phyloP scores from a whole-genome alignment of 1,140 invertebrate genomes.

The Notospermus geniculatus region DNA sequence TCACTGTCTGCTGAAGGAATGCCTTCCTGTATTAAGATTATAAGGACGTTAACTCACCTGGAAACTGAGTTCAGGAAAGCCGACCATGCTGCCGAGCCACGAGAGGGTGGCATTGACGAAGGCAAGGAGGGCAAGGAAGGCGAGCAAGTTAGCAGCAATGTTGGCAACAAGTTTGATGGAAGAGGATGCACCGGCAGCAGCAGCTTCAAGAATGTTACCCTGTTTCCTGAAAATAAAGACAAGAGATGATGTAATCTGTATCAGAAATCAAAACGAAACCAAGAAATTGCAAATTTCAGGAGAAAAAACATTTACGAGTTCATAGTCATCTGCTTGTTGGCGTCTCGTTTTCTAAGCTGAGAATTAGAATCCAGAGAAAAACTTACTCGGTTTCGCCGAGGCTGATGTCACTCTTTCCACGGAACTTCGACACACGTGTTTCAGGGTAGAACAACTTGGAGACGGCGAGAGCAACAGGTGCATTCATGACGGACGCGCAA shows the following conservation, averaged over 20 bases:
- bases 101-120: slow-evolving; percentile 29
- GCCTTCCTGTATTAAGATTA: no score
- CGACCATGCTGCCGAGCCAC: slow-evolving; percentile 29
- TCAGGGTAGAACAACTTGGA: slow-evolving; percentile 92
- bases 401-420: slow-evolving; percentile 14
- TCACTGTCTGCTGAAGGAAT: no score
- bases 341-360: neutral
- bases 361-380: neutral
- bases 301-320: no score
- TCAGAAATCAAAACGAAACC: no score
- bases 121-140: slow-evolving; percentile 29
- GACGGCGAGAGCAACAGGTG: slow-evolving; percentile 83
- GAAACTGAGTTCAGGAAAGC: slow-evolving; percentile 21
- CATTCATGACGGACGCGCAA: slow-evolving; percentile 92
- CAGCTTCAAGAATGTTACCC: slow-evolving; percentile 30
- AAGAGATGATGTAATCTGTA: no score
- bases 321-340: neutral
- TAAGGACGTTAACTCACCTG: slow-evolving; percentile 20
- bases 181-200: slow-evolving; percentile 25
- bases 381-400: neutral
- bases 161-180: slow-evolving; percentile 29
- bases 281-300: no score
- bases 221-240: slow-evolving; percentile 5
- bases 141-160: slow-evolving; percentile 34
- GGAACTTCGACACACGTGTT: slow-evolving; percentile 30